phyloP scores from a whole-genome alignment of 2,888 invertebrate species.

The Homarus gammarus region DNA sequence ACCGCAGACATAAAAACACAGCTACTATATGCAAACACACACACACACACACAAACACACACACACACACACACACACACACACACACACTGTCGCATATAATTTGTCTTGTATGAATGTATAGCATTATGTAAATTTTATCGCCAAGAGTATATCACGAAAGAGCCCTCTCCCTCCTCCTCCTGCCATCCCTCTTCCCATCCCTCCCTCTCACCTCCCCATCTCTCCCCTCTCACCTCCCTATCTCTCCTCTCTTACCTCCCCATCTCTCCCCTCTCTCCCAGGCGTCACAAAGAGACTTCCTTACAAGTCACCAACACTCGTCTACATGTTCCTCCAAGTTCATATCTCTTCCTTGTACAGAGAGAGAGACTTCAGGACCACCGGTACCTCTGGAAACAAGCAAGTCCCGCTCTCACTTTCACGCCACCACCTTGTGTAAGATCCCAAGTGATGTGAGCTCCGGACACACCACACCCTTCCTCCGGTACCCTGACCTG shows the following conservation, averaged over 20 bases:
- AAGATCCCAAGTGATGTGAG: no score
- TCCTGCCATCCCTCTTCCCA: no score
- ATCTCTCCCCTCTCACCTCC: no score
- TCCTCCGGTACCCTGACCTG: no score
- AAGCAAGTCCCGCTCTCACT: no score
- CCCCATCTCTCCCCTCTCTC: neutral
- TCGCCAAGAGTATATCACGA: conserved; percentile 16
- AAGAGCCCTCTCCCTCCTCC: neutral
- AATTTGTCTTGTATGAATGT: conserved; percentile 28
- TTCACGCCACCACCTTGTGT: no score
- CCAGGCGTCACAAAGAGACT: neutral
- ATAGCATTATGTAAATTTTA: conserved; percentile 42
- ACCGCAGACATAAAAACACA: no score
- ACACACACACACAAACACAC: neutral
- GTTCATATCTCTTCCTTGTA: neutral
- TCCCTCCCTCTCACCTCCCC: no score
- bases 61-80: conserved; percentile 5
- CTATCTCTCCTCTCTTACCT: neutral
- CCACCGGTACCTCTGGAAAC: no score
- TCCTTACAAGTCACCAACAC: neutral
- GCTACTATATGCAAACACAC: neutral
- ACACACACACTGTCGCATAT: conserved; percentile 3
- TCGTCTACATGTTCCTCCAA: neutral
- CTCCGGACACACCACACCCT: no score
- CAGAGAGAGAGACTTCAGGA: no score